Base-by-base conservation (phyloP, 37 sponge, comb jelly and placozoan genomes). In the Oscarella lobularis region DNA sequence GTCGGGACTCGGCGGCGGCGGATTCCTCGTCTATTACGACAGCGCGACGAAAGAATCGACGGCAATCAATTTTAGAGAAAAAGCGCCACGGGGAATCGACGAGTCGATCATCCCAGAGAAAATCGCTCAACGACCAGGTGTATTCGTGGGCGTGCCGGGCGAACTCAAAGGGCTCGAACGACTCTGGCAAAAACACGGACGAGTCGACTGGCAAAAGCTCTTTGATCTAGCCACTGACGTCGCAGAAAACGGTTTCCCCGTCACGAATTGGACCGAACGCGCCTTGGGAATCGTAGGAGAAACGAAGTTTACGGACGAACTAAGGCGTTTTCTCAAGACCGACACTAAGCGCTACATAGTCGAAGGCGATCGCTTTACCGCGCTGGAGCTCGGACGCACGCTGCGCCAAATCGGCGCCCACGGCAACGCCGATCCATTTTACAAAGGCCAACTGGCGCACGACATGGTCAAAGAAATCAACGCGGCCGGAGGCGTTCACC, bases 1-100 rank as follows among this genome's bases (percentile, higher is more conserved):
- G 38, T 89, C 89, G 4, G 98, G 98, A 20, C 83, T 97, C 3
- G 98, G 98, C 37, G 98, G 98, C 2, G 98, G 98, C 3, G 98
- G 91, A 60, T 97, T 93, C 73, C 84, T 97, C 87, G 78, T 97
- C 33, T 74, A 81, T 33, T 89, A 89, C 83, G 76, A 83, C 36
- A 80, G 81, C 14, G 76, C 82, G 5, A 77, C 40, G 2, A 37
- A 66, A 33, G 39, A 41, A n/a, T 70, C 87, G 3, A 67, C 79
- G 9, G 79, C 77, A 20, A 66, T 93, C 14, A 87, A 97, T 80
- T 89, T 83, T 79, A 78, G 98, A 80, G 94, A 97, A 71, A 39
- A 20, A 5, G 98, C 98, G 32, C 98, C 98, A 0, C 31, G 27
- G 9, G 41, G 72, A 6, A 86, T 91, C 0, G 83, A 36, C 35